Evolutionary conservation across 23 tunicate genomes (phyloP), one percentile per base, ranked within the genome.

Genomic region (Trididemnum nubilum): DNA sequence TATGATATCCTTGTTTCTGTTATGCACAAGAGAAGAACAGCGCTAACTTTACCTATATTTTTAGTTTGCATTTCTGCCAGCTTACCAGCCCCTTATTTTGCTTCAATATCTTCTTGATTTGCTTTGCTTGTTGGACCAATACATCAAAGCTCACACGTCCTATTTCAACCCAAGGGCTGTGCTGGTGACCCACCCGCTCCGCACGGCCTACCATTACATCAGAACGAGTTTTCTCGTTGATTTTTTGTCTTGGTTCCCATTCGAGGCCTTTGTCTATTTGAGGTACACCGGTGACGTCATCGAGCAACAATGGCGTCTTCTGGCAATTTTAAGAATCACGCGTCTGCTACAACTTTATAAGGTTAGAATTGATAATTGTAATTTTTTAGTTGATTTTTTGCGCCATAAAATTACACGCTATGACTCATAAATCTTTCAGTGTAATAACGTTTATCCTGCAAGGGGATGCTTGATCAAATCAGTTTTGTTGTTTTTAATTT

Each of bases 191-290:
- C 88, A 93, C 39, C 92, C 98, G 2, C 25, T 58, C 7, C 75
- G 64, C 2, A 93, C 98, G 1, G 94, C 98, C 2, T 49, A 28
- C 19, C 87, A 79, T 33, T 92, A 92, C 36, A 65, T 92, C 0
- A 57, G 72, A 9, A 92, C 85, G 0, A 85, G 98, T 33, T 93
- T 88, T 38, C 28, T 72, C 5, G 35, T 84, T 1, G 98, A 93
- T 71, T 73, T 93, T 1, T 21, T 93, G 22, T 87, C 89, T 28
- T 93, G 98, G 98, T 93, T 93, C 50, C 98, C 98, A 30, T 76
- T 93, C 65, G 98, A 93, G 59, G 1, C 80, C 74, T 19, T 83
- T 35, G 81, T 80, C 1, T 76, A 65, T 35, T 82, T 61, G 2
- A 72, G 64, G 21, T 36, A 65, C 27, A 63, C 80, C 12, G 72